These are phyloP conservation scores for Vesta saturnalis DNA, from an alignment of 2,888 invertebrate genomes.

Conservation along the genomic window DNA sequence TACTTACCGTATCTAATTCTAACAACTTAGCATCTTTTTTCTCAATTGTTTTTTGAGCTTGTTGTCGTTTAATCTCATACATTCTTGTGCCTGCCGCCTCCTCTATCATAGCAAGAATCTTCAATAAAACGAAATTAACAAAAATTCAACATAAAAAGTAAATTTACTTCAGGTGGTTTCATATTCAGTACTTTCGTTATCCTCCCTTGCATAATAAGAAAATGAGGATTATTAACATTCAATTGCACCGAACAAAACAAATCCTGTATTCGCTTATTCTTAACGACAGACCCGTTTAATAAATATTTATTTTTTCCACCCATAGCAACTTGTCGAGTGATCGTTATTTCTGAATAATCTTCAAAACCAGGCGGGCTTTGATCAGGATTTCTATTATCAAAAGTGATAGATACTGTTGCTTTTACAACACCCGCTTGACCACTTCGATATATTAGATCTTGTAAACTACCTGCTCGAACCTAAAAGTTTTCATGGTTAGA, in stretches of 20 bases:
- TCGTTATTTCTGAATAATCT: constrained; percentile 87
- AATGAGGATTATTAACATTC: constrained; percentile 99
- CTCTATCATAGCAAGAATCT: constrained; percentile 97
- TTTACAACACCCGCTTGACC: constrained; percentile 97
- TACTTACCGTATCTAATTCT: constrained; percentile 81
- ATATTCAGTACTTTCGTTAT: constrained; percentile 99
- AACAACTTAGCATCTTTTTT: constrained; percentile 91
- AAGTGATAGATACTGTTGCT: constrained; percentile 94
- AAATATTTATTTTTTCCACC: constrained; percentile 93
- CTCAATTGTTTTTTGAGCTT: constrained; percentile 85
- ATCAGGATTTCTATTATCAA: constrained; percentile 86
- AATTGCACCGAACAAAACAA: constrained; percentile 96
- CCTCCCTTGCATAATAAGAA: constrained; percentile 99
- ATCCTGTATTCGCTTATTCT: constrained; percentile 91
- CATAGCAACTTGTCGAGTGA: constrained; percentile 89
- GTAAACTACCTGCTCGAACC: constrained; percentile 90
- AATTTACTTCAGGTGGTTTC: constrained; percentile 91
- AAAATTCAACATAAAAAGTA: neutral
- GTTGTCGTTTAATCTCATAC: constrained; percentile 94
- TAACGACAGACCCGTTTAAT: constrained; percentile 92
- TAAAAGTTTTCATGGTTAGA: constrained; percentile 57
- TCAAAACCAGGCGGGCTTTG: constrained; percentile 94
- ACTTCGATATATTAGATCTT: constrained; percentile 97
- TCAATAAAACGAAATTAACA: constrained; percentile 15
- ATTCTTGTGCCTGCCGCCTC: constrained; percentile 98